A percentile compares a stretch with the other conserved stretches of the same genome.
Conservation (phyloP, 2,888 invertebrate genomes). For the Melolontha melolontha region DNA sequence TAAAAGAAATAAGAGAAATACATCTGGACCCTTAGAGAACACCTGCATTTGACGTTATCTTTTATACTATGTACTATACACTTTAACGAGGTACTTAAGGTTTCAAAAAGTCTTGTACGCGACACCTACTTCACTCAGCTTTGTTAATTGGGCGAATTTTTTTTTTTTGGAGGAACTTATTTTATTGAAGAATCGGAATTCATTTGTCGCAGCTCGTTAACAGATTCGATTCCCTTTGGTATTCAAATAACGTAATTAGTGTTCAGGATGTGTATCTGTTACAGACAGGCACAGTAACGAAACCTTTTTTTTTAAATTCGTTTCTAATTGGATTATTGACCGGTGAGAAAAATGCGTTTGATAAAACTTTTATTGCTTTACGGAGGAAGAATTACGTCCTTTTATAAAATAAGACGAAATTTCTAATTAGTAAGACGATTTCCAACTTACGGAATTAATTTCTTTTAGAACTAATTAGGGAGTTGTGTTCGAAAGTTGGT, state of each 20-base stretch:
- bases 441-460: neutral
- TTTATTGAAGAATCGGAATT: constrained; percentile 30
- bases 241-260: constrained; percentile 50
- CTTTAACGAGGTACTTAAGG: constrained; percentile 36
- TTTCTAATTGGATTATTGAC: constrained; percentile 38
- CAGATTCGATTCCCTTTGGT: constrained; percentile 47
- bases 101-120: constrained; percentile 30
- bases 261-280: constrained; percentile 20
- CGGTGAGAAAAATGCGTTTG: constrained; percentile 25
- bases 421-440: constrained; percentile 29
- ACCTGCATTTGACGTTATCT: constrained; percentile 28
- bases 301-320: constrained; percentile 12
- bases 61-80: constrained; percentile 13
- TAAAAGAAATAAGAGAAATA: too few species aligned
- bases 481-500: too few species aligned
- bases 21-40: constrained; percentile 1
- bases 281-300: neutral
- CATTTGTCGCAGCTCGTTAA: constrained; percentile 39
- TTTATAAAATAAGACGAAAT: neutral
- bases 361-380: constrained; percentile 29
- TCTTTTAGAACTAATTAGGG: too few species aligned
- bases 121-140: constrained; percentile 30
- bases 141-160: constrained; percentile 34
- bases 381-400: constrained; percentile 6
- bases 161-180: constrained; percentile 14